Evolutionary conservation across 2,888 invertebrate genomes (phyloP).

Genomic region (Frankliniella fusca): DNA sequence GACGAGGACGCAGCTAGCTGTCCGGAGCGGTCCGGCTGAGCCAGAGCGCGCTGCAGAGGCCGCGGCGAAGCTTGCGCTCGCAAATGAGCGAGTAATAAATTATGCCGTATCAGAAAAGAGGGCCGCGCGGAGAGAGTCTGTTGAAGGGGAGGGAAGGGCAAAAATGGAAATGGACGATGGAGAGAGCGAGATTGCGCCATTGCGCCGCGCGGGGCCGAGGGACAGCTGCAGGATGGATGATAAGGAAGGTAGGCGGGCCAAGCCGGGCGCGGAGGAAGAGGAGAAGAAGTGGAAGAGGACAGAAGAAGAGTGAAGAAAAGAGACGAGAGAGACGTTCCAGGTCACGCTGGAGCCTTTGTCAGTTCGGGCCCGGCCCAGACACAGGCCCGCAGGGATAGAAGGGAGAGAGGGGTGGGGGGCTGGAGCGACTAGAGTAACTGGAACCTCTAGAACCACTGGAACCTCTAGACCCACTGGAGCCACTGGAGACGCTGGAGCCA

Average conservation of each 20-base stretch:
- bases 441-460: too few species aligned
- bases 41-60: neutral
- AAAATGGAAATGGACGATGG: conserved; percentile 24
- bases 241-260: neutral
- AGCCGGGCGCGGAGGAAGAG: neutral
- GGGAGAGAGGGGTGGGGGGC: too few species aligned
- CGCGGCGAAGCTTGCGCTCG: neutral
- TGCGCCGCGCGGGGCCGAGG: neutral
- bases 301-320: neutral
- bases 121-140: neutral
- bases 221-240: conserved; percentile 22
- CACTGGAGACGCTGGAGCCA: too few species aligned
- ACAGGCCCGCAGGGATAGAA: too few species aligned
- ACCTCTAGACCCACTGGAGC: too few species aligned
- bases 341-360: neutral
- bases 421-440: too few species aligned
- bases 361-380: too few species aligned
- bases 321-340: neutral
- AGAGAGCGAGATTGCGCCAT: neutral
- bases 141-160: conserved; percentile 9
- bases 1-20: neutral
- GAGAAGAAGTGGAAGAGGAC: neutral
- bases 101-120: conserved; percentile 16
- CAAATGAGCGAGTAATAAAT: conserved; percentile 23
- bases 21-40: neutral